Base-by-base conservation (phyloP, 2,113 vertebrate genomes). In the Rhea pennata region DNA sequence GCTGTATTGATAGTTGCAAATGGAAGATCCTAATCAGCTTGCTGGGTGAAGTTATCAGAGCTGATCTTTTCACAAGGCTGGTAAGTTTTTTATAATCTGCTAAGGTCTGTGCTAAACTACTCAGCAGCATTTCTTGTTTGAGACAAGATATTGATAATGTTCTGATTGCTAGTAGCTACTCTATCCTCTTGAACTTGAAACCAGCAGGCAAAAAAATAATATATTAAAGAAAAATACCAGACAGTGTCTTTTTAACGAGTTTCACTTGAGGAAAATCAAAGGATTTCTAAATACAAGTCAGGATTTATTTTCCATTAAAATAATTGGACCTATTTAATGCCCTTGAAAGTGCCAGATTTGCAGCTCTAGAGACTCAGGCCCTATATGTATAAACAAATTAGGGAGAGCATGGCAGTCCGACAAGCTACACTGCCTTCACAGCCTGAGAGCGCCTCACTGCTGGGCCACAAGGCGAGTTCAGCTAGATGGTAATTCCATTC, bases 261-360 rank as follows among this genome's bases (percentile, higher is more conserved):
- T 59, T 85, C 78, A 64, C 56, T 74, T 90, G 87, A 86, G 87
- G 83, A 48, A 72, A 72, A 94, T 95, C 89, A 87, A 87, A 96
- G 87, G 67, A 79, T 83, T 91, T 66, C 80, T 92, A 89, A 87
- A 22, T 81, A 93, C 84, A 9, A 74, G 89, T 81, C 62, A 12
- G 65, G 66, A 87, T 87, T 95, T 91, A 87, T 79, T 77, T 88
- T 46, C 76, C 59, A 92, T 91, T 87, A 92, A 91, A 93, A 96
- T 77, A 90, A 71, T 71, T 73, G 64, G 75, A 82, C 72, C 75
- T 95, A 46, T 71, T 92, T 85, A 91, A 87, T 67, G 78, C 24
- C 89, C 92, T 92, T 89, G 51, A 77, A 94, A 83, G 90, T 91
- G 81, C 6, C 69, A 91, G 72, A 66, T 86, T 70, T 80, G 94